These are phyloP conservation scores for Antechinus flavipes DNA, from an alignment of 2,113 vertebrate genomes.

Conservation along the genomic window DNA sequence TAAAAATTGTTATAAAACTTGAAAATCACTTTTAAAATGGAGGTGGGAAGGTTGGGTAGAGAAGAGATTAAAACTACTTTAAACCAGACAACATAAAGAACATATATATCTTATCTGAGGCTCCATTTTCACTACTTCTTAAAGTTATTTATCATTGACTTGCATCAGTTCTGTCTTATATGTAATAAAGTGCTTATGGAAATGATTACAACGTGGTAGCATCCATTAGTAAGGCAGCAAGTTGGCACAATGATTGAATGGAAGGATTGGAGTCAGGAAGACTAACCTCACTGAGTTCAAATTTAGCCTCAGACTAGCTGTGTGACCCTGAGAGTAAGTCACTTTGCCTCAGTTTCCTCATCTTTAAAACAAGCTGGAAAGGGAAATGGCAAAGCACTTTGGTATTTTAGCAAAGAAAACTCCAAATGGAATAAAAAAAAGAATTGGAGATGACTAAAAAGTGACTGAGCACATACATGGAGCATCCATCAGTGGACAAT, in stretches of 20 bases:
- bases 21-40: neutral
- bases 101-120: neutral
- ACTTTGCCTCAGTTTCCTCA: neutral
- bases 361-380: neutral
- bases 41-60: neutral
- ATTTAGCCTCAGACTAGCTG: neutral
- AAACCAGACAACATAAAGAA: neutral
- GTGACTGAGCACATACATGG: neutral
- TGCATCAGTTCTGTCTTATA: neutral
- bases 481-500: neutral
- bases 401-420: neutral
- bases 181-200: neutral
- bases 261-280: neutral
- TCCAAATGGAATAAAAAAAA: neutral
- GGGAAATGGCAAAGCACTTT: neutral
- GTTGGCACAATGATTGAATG: neutral
- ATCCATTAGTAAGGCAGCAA: neutral
- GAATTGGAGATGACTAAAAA: neutral
- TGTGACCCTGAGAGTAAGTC: neutral
- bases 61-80: neutral
- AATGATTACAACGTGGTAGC: neutral
- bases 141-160: neutral
- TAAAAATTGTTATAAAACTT: conserved; percentile 24
- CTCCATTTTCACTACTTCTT: conserved; percentile 20
- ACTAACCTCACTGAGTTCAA: neutral